Base-by-base conservation (phyloP, 64 coral and sea anemone genomes). In the Montipora capricornis region DNA sequence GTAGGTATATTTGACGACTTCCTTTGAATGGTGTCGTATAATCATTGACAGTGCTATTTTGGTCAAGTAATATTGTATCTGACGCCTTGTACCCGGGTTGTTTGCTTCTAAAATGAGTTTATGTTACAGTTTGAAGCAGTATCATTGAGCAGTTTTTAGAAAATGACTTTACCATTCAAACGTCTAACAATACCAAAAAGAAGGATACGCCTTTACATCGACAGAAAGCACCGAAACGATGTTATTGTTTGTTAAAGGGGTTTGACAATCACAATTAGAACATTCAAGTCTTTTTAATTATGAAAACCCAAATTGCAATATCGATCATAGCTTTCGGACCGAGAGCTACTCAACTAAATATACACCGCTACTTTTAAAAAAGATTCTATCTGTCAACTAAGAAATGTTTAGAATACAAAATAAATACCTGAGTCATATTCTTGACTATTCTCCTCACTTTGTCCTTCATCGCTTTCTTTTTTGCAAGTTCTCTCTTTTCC, bases 401-500 rank as follows among this genome's bases (percentile, higher is more conserved):
- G 90, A 44, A 66, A 73, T 2, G 75, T 68, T 76, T 68, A 88
- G 49, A 68, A 60, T 76, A 88, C 50, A 84, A 57, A 84, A 51
- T 15, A 80, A 71, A 80, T 95, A 71, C 80, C 71, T 57, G 79
- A 73, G 44, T 90, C 88, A 20, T 84, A 80, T 68, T 46, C 75
- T 45, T 57, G 61, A 68, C 44, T 83, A 1, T 95, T 58, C 20
- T 90, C 88, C 68, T 95, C 93, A 52, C 76, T 52, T 3, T 79
- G 80, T 29, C 77, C 89, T 15, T 83, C n/a, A 78, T 90, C 64
- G 46, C 20, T 95, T 85, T 90, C 88, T 50, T 95, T 70, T 71
- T 86, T 71, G 46, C 66, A 86, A 49, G 46, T 8, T 71, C n/a
- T 70, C 50, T 44, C 89, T 59, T 94, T 88, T 7, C 88, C 90